phyloP scores from a whole-genome alignment of 2,797 vertebrate species.

The Staurois parvus region DNA sequence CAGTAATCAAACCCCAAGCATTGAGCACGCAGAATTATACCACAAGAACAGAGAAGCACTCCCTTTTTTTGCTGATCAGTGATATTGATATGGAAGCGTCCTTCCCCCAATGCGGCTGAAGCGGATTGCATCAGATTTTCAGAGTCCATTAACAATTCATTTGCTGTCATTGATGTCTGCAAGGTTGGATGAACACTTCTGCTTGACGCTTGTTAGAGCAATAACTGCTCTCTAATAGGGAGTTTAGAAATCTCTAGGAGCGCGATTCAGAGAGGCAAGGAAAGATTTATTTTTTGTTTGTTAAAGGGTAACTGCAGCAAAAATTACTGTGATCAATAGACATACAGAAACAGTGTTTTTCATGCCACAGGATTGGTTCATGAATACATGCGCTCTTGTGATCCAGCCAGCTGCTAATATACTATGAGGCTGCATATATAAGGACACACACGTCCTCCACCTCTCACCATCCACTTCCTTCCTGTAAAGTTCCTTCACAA shows the following conservation, averaged over 20 bases:
- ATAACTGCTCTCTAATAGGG: conserved; percentile 10
- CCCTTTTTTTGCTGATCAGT: conserved; percentile 15
- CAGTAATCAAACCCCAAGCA: neutral
- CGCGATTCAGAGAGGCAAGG: neutral
- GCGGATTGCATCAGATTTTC: conserved; percentile 36
- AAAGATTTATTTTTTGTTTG: neutral
- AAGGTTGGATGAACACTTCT: conserved; percentile 39
- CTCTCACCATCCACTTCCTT: no score
- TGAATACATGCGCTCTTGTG: no score
- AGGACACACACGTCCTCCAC: no score
- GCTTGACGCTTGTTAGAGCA: conserved; percentile 26
- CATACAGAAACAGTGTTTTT: no score
- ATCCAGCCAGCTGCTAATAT: no score
- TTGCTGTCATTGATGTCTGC: conserved; percentile 28
- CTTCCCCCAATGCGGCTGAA: neutral
- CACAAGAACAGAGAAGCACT: neutral
- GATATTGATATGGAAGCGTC: conserved; percentile 23
- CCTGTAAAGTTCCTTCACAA: no score
- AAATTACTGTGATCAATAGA: no score
- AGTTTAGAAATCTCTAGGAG: neutral
- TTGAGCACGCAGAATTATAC: neutral
- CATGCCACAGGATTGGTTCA: no score
- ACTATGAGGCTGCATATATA: no score
- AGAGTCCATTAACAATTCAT: conserved; percentile 55
- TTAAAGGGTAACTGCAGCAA: no score